Evolutionary conservation across 2,797 vertebrate species (phyloP).

Genomic region (Melanogrammus aeglefinus): DNA sequence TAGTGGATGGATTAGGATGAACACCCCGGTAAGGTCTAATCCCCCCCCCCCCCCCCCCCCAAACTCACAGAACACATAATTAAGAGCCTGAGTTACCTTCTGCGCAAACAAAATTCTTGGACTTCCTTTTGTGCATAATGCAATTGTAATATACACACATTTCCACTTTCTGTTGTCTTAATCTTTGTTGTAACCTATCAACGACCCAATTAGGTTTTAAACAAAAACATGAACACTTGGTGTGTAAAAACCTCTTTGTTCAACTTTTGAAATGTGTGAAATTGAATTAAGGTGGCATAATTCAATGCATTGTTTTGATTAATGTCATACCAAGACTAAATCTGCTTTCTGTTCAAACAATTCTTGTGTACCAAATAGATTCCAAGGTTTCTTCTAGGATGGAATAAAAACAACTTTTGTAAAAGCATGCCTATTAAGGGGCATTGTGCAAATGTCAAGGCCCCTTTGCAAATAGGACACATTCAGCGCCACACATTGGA

Average conservation of each 20-base stretch:
- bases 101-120: not conserved
- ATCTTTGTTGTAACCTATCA: not conserved
- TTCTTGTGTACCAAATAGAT: not conserved
- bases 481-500: slow-evolving; percentile 12
- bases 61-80: not conserved
- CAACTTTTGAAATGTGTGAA: not conserved
- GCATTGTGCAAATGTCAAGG: slow-evolving; percentile 17
- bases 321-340: not conserved
- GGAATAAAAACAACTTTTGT: not conserved
- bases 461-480: slow-evolving; percentile 5
- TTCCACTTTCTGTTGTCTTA: not conserved
- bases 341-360: not conserved
- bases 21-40: not conserved
- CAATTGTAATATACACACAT: not conserved
- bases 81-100: not conserved
- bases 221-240: not conserved
- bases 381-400: not conserved
- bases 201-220: not conserved
- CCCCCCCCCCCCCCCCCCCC: not conserved
- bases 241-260: not conserved
- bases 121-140: not conserved
- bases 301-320: not conserved
- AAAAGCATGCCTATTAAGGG: slow-evolving; percentile 2
- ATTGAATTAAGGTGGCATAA: not conserved
- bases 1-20: slow-evolving; percentile 1